Evolutionary conservation across 2,888 invertebrate genomes (phyloP), one percentile per base, ranked within the genome.

Genomic region (Phortica magna): DNA sequence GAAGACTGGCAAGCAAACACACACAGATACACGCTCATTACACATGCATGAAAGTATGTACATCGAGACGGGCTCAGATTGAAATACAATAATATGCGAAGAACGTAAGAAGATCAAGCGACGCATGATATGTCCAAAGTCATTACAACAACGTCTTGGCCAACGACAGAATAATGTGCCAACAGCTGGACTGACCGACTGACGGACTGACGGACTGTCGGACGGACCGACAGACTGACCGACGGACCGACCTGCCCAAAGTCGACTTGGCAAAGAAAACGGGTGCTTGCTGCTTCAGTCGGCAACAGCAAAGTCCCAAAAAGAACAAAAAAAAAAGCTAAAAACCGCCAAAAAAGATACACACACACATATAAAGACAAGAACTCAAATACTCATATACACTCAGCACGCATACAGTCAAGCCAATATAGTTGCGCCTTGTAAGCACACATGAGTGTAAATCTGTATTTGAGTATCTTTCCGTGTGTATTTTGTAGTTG

Each of bases 91-190:
- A 59, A 59, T 17, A 67, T 67, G 67, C 67, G 67, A 14, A 67
- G 67, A 67, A 67, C 42, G 67, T 67, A 67, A 43, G 42, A 41
- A 67, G 42, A 41, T 67, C 86, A 85, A 81, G 79, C 82, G 84
- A 83, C 83, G 81, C 67, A 67, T 31, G 31, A 31, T 80, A 84
- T 84, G 84, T 84, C 82, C 80, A 79, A 77, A 78, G 68, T 77
- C 80, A 83, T 86, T 85, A 83, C 85, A 84, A 81, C 83, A 79
- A n/a, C n/a, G n/a, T n/a, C n/a, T n/a, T n/a, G n/a, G n/a, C n/a
- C n/a, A n/a, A 67, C 81, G 79, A 81, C 79, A 48, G 48, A 9
- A 31, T 31, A 31, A 48, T 48, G 10, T 48, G 48, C 48, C 48
- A 14, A 9, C 48, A 48, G 48, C 48, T 14, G 48, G 1, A 31